These are phyloP conservation scores for Cephalotes varians DNA, from an alignment of 2,888 invertebrate species.

Conservation along the genomic window DNA sequence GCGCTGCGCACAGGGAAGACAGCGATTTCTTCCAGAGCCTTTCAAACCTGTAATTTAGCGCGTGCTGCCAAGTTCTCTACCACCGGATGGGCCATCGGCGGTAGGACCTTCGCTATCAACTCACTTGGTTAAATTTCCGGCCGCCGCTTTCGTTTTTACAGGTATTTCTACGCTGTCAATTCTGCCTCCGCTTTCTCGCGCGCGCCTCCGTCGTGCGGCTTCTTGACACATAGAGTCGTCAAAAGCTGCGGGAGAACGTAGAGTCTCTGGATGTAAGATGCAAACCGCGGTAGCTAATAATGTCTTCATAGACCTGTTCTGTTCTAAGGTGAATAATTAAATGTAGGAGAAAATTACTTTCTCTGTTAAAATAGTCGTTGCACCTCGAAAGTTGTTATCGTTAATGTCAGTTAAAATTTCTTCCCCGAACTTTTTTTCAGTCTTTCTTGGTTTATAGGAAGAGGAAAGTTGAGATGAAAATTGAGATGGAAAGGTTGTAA, in stretches of 20 bases:
- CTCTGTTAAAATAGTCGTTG: constrained; percentile 2
- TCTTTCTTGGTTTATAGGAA: background rate
- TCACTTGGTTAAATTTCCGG: constrained; percentile 57
- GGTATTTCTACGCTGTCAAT: constrained; percentile 48
- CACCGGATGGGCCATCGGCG: constrained; percentile 56
- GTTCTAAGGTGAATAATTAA: constrained; percentile 27
- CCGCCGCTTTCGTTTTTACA: constrained; percentile 48
- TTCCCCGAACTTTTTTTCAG: too few species aligned
- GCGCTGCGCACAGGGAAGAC: constrained; percentile 43
- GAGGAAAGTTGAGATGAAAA: background rate
- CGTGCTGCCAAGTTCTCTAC: constrained; percentile 57
- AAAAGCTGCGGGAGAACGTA: too few species aligned
- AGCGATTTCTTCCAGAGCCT: constrained; percentile 58
- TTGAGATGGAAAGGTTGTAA: background rate
- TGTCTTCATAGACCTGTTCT: background rate
- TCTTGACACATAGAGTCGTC: background rate
- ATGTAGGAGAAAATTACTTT: constrained; percentile 39
- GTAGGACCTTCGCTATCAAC: constrained; percentile 54
- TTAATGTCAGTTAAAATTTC: constrained; percentile 9
- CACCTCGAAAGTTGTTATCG: background rate
- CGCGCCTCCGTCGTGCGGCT: constrained; percentile 17
- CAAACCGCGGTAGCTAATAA: constrained; percentile 11
- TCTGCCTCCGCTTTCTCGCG: constrained; percentile 36
- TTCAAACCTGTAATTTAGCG: constrained; percentile 61
- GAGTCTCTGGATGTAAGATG: background rate